Base-by-base conservation (phyloP, 2,797 vertebrate species). In the Cynodonichthys magdalenae region DNA sequence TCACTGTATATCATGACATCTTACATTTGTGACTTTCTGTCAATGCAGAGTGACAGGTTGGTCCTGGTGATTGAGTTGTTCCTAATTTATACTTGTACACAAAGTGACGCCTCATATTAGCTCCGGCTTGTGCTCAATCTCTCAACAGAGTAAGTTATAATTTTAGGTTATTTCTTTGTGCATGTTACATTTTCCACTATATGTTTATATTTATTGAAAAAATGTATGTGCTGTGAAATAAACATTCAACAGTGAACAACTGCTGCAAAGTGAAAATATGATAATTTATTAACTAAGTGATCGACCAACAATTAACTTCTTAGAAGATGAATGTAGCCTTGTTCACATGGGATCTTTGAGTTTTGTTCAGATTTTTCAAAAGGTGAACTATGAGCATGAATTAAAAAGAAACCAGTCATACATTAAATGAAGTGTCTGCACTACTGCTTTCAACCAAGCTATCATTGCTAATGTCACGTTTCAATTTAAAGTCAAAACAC, bases 401-500 rank as follows among this genome's bases (percentile, higher is more conserved):
- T 12, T 10, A 18, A 19, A 48, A 65, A 76, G 59, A 19, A 74
- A 52, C 29, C 15, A 59, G 36, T 53, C 12, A 36, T 42, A 67
- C 53, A 71, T 58, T 71, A 68, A 47, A 59, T 18, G 0, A 7
- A 15, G 39, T 53, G 61, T 57, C 17, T 57, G 15, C 49, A 49
- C 60, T 59, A 24, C 57, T 34, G 17, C 14, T 44, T 19, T 59
- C 19, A 41, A 63, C 42, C 15, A n/a, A 52, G 31, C 24, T 39
- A 45, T 58, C 57, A 59, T 73, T 60, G 39, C 15, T 8, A 27
- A 8, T 39, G 19, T 15, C 67, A 11, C 56, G 51, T 75, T 79
- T 75, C 52, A 78, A 53, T 69, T 63, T 27, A n/a, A 59, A 52
- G 56, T 71, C 61, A 74, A 70, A 77, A 42, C 18, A 12, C 29